Base-by-base conservation (phyloP, 2,797 vertebrate genomes). In the Helostoma temminkii region DNA sequence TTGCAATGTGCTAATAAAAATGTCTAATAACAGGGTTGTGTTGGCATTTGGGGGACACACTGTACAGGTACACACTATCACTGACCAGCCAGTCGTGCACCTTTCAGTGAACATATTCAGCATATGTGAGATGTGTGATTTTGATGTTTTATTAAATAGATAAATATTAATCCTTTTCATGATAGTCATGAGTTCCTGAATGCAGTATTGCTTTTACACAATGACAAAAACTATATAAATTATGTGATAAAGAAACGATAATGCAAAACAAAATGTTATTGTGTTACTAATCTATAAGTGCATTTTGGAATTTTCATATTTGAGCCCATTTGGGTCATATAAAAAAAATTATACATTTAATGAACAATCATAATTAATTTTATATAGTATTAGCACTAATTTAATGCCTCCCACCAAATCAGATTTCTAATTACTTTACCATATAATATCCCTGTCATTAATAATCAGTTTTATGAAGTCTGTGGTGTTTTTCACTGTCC, bases 1-100 rank as follows among this genome's bases (percentile, higher is more conserved):
- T 24, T 37, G 2, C 28, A 37, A 52, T 21, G 41, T 45, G 12
- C 30, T n/a, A 42, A 9, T 37, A 14, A 36, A 47, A 78, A 80
- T 70, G 43, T 46, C 47, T 65, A 32, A 53, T 63, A 15, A 39
- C 30, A 59, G 25, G 6, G 9, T 43, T 59, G 10, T 11, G 14
- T 45, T 30, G 39, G 37, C 21, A 49, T 43, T 47, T 32, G 24
- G 12, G 34, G 36, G 15, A 42, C 26, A 41, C 6, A 5, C 8
- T 22, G 58, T 24, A 2, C 9, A n/a, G 14, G n/a, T n/a, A n/a
- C n/a, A n/a, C n/a, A n/a, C 25, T 39, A 67, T 66, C 43, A 49
- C 22, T 46, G 26, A 56, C 7, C 30, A 37, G n/a, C 15, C 5
- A 28, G 22, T 46, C 16, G 57, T 48, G 43, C 26, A 15, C 15